phyloP scores from a whole-genome alignment of 2,113 vertebrate genomes.

The Numenius arquata region DNA sequence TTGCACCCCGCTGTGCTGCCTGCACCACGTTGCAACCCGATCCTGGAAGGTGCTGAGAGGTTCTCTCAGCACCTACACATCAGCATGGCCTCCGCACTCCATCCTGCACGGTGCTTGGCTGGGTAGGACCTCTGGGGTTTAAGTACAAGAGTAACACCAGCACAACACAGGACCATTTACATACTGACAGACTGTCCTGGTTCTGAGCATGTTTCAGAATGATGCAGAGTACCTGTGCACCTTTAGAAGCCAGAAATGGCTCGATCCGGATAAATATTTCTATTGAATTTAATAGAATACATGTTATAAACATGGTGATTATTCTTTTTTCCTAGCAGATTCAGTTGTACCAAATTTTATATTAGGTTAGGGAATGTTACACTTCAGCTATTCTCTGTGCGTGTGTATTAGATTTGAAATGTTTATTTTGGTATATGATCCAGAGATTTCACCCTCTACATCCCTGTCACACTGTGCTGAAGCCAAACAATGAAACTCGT shows the following conservation, averaged over 20 bases:
- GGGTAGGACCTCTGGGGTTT: not conserved
- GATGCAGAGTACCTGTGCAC: not conserved
- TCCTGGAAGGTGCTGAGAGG: not conserved
- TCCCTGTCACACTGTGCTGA: not conserved
- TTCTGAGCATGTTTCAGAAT: not conserved
- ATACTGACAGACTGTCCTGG: not conserved
- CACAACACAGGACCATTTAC: not conserved
- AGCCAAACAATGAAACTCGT: not conserved
- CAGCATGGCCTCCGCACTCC: not conserved
- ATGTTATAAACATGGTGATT: not conserved
- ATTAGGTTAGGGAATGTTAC: not conserved
- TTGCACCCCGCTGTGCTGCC: not conserved
- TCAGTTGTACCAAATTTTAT: not conserved
- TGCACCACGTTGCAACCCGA: not conserved
- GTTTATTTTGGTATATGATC: slow-evolving; percentile 54
- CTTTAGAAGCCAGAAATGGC: not conserved
- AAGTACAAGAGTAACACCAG: not conserved
- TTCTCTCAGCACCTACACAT: slow-evolving; percentile 20
- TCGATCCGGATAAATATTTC: not conserved
- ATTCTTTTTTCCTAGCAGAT: not conserved
- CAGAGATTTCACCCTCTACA: slow-evolving; percentile 24
- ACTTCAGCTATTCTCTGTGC: not conserved
- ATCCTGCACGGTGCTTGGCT: fast-evolving
- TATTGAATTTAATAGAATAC: not conserved
- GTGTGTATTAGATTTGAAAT: slow-evolving; percentile 31